phyloP scores from a whole-genome alignment of 2,113 vertebrate genomes.

The Eulacestoma nigropectus region DNA sequence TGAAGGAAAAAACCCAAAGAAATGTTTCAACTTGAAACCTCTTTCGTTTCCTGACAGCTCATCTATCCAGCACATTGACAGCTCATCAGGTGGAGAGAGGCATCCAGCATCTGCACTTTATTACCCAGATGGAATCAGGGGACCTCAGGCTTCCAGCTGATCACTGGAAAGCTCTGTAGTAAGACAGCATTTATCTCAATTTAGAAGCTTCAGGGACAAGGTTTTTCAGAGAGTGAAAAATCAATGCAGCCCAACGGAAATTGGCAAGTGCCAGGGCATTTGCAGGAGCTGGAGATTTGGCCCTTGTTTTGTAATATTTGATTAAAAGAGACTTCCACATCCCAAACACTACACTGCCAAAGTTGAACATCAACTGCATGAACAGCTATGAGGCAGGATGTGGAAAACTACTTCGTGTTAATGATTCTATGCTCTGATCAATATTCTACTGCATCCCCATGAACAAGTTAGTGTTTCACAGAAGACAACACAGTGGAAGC shows the following conservation, averaged over 20 bases:
- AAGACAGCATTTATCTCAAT: constrained; percentile 25
- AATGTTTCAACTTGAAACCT: constrained; percentile 4
- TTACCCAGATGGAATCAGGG: constrained; percentile 20
- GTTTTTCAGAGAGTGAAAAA: neutral
- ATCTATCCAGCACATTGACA: constrained; percentile 45
- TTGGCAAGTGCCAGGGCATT: neutral
- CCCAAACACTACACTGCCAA: neutral
- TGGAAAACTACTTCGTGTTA: constrained; percentile 33
- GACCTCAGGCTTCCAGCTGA: constrained; percentile 24
- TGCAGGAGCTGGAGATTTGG: neutral
- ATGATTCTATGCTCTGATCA: constrained; percentile 47
- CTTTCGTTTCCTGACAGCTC: constrained; percentile 1
- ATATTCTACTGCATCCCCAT: constrained; percentile 16
- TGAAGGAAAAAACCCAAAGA: neutral
- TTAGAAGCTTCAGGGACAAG: neutral
- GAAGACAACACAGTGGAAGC: neutral
- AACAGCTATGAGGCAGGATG: neutral
- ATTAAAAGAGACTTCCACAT: neutral
- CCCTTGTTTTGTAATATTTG: neutral
- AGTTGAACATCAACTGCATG: constrained; percentile 44
- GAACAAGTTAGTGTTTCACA: constrained; percentile 39
- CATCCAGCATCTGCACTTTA: constrained; percentile 52
- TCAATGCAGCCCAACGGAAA: neutral
- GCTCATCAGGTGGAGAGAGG: constrained; percentile 46
- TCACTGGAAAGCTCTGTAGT: constrained; percentile 8